A percentile compares a stretch with the other conserved stretches of the same genome.
Conservation (phyloP, 2,888 invertebrate species). For the Thelaira solivaga region DNA sequence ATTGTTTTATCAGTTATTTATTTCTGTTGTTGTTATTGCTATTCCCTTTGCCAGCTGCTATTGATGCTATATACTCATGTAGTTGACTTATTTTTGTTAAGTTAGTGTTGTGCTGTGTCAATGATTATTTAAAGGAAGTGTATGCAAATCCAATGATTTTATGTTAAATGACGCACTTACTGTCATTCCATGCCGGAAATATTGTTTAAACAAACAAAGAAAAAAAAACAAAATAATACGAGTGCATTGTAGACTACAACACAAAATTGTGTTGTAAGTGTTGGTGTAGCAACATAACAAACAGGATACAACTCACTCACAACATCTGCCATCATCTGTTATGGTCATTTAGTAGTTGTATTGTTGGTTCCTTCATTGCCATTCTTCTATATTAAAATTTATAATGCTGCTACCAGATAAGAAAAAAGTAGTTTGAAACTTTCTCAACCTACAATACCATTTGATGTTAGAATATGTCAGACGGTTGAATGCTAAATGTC, state of each 20-base stretch:
- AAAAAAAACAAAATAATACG: too few relatives aligned
- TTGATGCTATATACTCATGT: neutral
- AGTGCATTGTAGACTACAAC: constrained; percentile 2
- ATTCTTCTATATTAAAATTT: constrained; percentile 29
- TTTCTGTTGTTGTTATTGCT: neutral
- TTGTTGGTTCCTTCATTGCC: constrained; percentile 13
- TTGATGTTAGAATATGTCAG: constrained; percentile 37
- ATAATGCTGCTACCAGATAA: constrained; percentile 16
- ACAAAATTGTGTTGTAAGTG: neutral
- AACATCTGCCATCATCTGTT: constrained; percentile 17
- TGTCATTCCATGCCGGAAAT: constrained; percentile 50
- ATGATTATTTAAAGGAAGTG: constrained; percentile 26
- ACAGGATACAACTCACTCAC: neutral
- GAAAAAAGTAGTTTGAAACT: neutral
- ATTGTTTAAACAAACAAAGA: constrained; percentile 10
- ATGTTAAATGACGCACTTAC: constrained; percentile 34
- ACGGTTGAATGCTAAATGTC: neutral
- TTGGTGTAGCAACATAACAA: constrained; percentile 9
- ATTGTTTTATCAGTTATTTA: constrained; percentile 35
- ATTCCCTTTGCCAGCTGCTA: neutral
- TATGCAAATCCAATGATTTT: constrained; percentile 39
- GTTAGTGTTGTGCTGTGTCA: constrained; percentile 6
- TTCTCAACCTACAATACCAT: constrained; percentile 33
- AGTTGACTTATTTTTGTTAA: neutral
- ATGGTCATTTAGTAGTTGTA: constrained; percentile 43